Conservation (phyloP, 2,113 vertebrate species). For the Rhynchomys soricoides region DNA sequence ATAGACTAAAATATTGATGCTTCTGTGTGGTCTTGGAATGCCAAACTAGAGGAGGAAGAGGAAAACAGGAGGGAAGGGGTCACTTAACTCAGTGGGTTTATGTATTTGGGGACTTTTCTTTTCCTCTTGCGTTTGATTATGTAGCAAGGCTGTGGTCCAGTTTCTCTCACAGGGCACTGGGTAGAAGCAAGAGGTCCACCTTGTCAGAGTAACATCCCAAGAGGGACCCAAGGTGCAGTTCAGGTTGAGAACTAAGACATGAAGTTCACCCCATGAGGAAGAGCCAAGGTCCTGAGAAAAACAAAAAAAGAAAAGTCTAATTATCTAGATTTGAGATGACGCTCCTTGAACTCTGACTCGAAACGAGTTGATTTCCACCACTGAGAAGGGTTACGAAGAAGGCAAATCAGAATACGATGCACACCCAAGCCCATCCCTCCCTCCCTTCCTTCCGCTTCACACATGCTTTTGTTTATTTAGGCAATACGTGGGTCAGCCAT, state of each 20-base stretch:
- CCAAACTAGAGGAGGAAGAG: conserved; percentile 39
- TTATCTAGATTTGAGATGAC: not conserved
- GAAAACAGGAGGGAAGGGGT: conserved; percentile 1
- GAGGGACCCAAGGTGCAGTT: not conserved
- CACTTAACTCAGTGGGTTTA: conserved; percentile 43
- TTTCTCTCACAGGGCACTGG: not conserved
- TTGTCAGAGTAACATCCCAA: not conserved
- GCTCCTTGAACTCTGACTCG: not conserved
- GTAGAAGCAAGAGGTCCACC: not conserved
- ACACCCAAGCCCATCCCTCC: not conserved
- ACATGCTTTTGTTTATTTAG: not conserved
- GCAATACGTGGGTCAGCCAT: too few relatives aligned
- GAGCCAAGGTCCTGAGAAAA: not conserved
- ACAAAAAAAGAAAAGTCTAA: not conserved
- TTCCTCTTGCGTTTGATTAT: not conserved
- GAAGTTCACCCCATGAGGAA: not conserved
- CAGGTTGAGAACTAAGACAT: not conserved
- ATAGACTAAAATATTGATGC: conserved; percentile 12
- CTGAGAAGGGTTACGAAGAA: not conserved
- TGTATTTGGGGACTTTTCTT: not conserved
- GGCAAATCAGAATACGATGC: not conserved
- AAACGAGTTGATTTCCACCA: not conserved
- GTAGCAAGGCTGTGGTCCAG: not conserved
- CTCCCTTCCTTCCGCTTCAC: not conserved
- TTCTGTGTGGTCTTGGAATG: conserved; percentile 19